Base-by-base conservation (phyloP, 1,140 invertebrate species). In the Pygmarrhopalites habei region DNA sequence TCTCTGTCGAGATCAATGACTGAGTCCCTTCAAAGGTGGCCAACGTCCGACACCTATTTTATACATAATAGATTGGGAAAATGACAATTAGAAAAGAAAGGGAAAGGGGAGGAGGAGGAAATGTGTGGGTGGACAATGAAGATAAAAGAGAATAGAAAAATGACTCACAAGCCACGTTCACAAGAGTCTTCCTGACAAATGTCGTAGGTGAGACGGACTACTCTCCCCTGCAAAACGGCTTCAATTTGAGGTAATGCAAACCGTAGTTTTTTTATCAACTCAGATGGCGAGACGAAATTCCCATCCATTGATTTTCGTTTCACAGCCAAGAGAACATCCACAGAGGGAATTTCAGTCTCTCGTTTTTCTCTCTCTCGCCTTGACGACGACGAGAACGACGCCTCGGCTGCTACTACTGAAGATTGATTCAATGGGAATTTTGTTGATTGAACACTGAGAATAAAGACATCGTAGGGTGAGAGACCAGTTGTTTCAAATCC, bases 191-290 rank as follows among this genome's bases (percentile, higher is more conserved):
- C 56, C 35, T 61, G 46, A 51, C 69, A 71, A 62, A 71, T 63
- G 43, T 71, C 66, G 30, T 63, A 64, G 15, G 62, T 66, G 23
- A 71, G 55, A 23, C 60, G 14, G 12, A 56, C 63, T 17, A 71
- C 64, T 59, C 67, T 68, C 28, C 60, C 66, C 30, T 67, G 59
- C 5, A 71, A 58, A 30, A 68, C 66, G 21, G 63, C 61, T 46
- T 71, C 69, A 41, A 71, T 62, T 65, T 66, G 66, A 17, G 69
- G 66, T 15, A 66, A 44, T 41, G 69, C 69, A 57, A 71, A 71
- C 25, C 64, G 56, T 21, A 71, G 35, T 60, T 68, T 65, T 29
- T 66, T 66, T n/a, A 68, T 41, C 19, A 71, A 56, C 30, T 68
- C 66, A 14, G 58, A 23, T 44, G 66, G 63, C 19, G 53, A 52